Conservation (phyloP, 92 coral and sea anemone species). For the Porites cylindrica region DNA sequence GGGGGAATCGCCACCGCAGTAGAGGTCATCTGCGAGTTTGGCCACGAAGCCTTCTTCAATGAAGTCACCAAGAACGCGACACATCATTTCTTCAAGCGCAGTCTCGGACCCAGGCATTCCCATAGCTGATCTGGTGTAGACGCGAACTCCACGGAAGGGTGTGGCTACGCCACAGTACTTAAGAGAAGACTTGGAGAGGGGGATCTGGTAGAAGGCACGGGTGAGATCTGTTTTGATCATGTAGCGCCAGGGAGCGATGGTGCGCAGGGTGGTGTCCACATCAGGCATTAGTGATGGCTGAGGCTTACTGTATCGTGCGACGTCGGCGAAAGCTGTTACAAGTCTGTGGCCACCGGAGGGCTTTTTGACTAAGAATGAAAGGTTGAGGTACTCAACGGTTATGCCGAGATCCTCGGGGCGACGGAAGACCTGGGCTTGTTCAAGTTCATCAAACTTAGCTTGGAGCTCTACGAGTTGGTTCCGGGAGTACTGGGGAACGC, state of each 20-base stretch:
- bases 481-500: neutral
- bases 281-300: constrained; percentile 55
- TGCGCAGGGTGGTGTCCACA: constrained; percentile 58
- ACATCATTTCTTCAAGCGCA: constrained; percentile 61
- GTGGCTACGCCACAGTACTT: constrained; percentile 40
- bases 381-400: constrained; percentile 50
- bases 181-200: too few species aligned
- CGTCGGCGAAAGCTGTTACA: constrained; percentile 63
- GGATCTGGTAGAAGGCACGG: too few species aligned
- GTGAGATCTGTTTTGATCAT: too few species aligned
- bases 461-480: constrained; percentile 39
- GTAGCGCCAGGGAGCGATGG: constrained; percentile 50
- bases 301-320: constrained; percentile 44
- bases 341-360: constrained; percentile 52
- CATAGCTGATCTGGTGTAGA: constrained; percentile 64
- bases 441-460: neutral
- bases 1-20: constrained; percentile 64
- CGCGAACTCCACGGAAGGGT: constrained; percentile 65
- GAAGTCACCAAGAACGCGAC: constrained; percentile 55
- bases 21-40: constrained; percentile 74
- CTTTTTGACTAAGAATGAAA: constrained; percentile 57
- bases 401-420: constrained; percentile 28
- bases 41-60: constrained; percentile 13
- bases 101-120: constrained; percentile 69
- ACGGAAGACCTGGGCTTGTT: neutral